Conservation (phyloP, 2,113 vertebrate species). For the Zeus faber region DNA sequence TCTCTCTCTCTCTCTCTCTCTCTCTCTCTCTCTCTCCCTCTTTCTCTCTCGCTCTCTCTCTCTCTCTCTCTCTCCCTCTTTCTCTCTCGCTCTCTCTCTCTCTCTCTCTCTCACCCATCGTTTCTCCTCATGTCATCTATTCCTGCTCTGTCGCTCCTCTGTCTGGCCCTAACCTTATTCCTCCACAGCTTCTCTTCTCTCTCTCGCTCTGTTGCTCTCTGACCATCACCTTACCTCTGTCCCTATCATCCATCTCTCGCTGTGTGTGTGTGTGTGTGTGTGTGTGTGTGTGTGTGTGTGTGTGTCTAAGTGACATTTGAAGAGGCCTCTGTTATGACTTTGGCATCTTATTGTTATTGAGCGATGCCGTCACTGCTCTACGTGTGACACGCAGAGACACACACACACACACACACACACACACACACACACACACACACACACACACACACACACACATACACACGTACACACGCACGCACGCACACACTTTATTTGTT, state of each 20-base stretch:
- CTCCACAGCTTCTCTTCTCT: too few relatives aligned
- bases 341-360: slow-evolving; percentile 25
- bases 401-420: background rate
- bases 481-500: too few relatives aligned
- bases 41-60: too few relatives aligned
- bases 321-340: slow-evolving; percentile 29
- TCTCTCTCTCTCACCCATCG: background rate
- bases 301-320: slow-evolving; percentile 39
- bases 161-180: slow-evolving; percentile 1
- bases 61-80: too few relatives aligned
- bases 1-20: too few relatives aligned
- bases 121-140: too few relatives aligned
- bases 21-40: too few relatives aligned
- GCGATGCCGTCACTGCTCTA: background rate
- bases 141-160: slow-evolving; percentile 2
- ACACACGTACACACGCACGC: background rate
- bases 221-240: slow-evolving; percentile 2
- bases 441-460: background rate
- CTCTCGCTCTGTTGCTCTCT: too few relatives aligned
- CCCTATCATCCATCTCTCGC: background rate
- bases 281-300: slow-evolving; percentile 8
- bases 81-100: too few relatives aligned
- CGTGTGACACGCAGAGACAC: background rate
- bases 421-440: background rate
- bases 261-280: background rate